Percentiles rank a stretch among this genome's conserved stretches.
phyloP scores from a whole-genome alignment of 1,140 invertebrate genomes.

The Lerema accius region DNA sequence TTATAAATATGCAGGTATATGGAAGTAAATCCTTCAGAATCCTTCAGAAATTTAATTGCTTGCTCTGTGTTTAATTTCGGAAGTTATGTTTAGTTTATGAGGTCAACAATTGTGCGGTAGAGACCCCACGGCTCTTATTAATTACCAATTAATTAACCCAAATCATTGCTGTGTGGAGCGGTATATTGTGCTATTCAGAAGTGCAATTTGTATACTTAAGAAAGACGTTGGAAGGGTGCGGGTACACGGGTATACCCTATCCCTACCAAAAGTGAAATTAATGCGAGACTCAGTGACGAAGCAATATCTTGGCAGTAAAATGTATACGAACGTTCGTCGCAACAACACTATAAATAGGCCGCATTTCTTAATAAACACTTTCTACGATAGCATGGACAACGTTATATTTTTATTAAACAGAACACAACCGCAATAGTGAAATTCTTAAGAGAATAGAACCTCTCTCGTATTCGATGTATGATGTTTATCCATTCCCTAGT shows the following conservation, averaged over 20 bases:
- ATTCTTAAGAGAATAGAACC: no score
- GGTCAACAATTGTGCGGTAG: neutral
- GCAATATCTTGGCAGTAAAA: slow-evolving; percentile 24
- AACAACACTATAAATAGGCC: no score
- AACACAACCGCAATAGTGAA: no score
- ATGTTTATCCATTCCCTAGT: no score
- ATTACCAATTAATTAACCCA: slow-evolving; percentile 25
- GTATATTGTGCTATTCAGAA: slow-evolving; percentile 6
- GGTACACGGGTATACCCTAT: no score
- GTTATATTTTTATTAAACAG: no score
- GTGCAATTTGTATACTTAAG: slow-evolving; percentile 26
- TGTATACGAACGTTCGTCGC: neutral
- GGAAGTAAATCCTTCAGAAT: no score
- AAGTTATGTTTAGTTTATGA: neutral
- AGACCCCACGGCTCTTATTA: slow-evolving; percentile 11
- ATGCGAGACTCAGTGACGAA: slow-evolving; percentile 51
- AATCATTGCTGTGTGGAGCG: slow-evolving; percentile 12
- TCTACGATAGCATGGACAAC: no score
- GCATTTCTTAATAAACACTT: no score
- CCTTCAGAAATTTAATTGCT: neutral
- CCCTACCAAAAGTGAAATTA: slow-evolving; percentile 57
- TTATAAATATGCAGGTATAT: no score
- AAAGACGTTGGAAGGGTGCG: slow-evolving; percentile 40
- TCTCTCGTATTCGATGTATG: no score
- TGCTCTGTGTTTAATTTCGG: neutral